Conservation (phyloP, 2,113 vertebrate genomes). For the Gavialis gangeticus region DNA sequence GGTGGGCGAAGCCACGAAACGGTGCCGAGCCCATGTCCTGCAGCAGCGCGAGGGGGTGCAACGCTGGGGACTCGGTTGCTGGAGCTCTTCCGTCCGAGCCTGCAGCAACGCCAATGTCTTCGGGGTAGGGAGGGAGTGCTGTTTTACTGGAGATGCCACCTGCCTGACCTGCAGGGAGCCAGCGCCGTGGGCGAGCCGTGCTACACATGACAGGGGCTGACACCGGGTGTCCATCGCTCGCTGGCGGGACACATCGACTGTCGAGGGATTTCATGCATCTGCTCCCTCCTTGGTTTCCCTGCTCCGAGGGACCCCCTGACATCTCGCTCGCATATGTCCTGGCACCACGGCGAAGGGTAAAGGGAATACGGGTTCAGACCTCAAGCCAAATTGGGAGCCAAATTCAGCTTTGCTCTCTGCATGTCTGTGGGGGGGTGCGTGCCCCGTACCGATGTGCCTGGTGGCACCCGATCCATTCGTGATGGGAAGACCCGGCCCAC, state of each 20-base stretch:
- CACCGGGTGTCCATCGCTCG: background rate
- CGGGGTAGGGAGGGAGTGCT: background rate
- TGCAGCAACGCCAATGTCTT: background rate
- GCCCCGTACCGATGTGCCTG: too few species aligned
- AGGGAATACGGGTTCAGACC: too few species aligned
- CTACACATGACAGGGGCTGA: too few species aligned
- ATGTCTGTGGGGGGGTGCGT: too few species aligned
- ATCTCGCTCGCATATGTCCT: background rate
- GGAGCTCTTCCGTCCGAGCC: background rate
- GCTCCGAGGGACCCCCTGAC: background rate
- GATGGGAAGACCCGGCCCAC: too few species aligned
- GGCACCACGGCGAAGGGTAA: too few species aligned
- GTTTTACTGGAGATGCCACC: background rate
- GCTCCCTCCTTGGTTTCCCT: fast-evolving
- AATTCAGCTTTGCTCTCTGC: too few species aligned
- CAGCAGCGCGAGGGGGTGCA: background rate
- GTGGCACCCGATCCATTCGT: too few species aligned
- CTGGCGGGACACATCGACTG: background rate
- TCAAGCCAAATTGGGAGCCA: too few species aligned
- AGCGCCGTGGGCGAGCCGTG: background rate
- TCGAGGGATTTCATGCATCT: too few species aligned
- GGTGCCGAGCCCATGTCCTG: background rate
- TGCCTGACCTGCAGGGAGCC: background rate
- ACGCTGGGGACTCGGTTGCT: background rate
- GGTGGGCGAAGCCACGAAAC: background rate